phyloP scores from a whole-genome alignment of 1,140 invertebrate genomes.

The Sarcophaga bullata region DNA sequence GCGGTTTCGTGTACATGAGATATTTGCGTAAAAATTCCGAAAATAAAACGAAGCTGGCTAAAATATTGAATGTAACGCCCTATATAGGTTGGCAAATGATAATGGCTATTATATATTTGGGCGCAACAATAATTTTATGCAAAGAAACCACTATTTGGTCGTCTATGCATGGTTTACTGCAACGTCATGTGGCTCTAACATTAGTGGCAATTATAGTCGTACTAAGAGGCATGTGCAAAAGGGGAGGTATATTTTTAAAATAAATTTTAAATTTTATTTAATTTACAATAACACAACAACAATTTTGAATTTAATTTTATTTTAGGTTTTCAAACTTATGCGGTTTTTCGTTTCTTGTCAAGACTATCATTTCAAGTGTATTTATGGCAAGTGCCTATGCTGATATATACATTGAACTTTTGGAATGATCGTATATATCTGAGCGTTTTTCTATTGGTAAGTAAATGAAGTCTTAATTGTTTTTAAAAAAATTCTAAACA shows the following conservation, averaged over 20 bases:
- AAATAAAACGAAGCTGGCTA: neutral
- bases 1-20: slow-evolving; percentile 13
- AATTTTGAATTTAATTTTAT: neutral
- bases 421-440: neutral
- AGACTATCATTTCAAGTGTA: slow-evolving; percentile 22
- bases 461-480: neutral
- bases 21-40: neutral
- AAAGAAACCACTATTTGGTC: neutral
- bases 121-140: neutral
- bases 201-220: slow-evolving; percentile 22
- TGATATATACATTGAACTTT: neutral
- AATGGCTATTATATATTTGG: slow-evolving; percentile 10
- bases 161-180: neutral
- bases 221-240: neutral
- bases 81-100: slow-evolving; percentile 13
- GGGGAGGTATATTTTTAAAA: slow-evolving; percentile 9
- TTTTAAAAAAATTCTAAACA: no score
- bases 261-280: neutral
- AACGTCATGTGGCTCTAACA: neutral
- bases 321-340: neutral
- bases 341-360: neutral
- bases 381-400: neutral
- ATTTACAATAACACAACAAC: neutral
- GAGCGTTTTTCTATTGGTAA: neutral
- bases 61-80: neutral